Evolutionary conservation across 2,113 vertebrate species (phyloP).

Genomic region (Picathartes gymnocephalus): DNA sequence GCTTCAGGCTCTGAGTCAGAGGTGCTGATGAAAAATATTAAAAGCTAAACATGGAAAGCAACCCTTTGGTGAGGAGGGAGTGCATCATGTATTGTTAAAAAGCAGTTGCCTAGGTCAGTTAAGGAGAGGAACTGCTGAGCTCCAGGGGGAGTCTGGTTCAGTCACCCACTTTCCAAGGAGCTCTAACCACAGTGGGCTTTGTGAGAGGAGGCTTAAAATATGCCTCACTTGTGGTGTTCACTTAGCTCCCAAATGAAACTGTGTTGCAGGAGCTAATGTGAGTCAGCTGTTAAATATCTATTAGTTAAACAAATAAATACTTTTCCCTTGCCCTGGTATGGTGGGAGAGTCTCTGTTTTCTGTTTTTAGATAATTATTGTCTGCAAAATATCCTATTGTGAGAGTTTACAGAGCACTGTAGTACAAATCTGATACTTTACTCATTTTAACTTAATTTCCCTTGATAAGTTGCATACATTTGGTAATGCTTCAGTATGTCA

Average conservation of each 20-base stretch:
- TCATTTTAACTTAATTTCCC: background rate
- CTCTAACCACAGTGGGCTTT: background rate
- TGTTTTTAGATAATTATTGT: background rate
- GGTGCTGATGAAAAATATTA: slow-evolving; percentile 15
- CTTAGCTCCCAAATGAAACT: background rate
- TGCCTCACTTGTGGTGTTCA: background rate
- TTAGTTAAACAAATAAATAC: background rate
- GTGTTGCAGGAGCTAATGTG: background rate
- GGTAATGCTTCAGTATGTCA: background rate
- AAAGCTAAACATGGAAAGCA: background rate
- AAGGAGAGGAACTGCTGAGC: background rate
- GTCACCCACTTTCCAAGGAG: background rate
- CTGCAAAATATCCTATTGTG: background rate
- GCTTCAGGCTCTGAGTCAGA: background rate
- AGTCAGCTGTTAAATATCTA: background rate
- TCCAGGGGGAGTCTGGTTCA: background rate
- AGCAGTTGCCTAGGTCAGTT: slow-evolving; percentile 8
- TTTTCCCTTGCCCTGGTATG: background rate
- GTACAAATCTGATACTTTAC: background rate
- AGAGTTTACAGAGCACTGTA: background rate
- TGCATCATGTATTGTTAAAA: background rate
- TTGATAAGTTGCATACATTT: background rate
- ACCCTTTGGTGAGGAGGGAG: background rate
- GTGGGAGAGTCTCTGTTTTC: background rate
- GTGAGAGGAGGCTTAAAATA: background rate